Conservation (phyloP, 2,113 vertebrate genomes). For the Percina caprodes region DNA sequence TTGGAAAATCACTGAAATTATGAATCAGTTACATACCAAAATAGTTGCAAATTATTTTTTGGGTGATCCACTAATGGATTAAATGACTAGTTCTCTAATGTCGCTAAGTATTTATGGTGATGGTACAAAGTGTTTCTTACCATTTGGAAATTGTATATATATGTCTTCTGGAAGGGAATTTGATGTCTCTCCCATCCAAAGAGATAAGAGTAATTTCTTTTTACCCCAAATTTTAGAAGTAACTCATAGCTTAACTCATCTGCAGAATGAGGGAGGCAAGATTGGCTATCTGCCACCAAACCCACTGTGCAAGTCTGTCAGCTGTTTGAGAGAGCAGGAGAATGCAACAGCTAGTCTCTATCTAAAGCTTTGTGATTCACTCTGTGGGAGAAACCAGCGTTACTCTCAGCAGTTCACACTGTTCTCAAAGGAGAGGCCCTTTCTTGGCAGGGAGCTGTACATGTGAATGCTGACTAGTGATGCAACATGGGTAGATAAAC, state of each 20-base stretch:
- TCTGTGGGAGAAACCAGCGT: conserved; percentile 55
- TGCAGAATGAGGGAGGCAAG: conserved; percentile 37
- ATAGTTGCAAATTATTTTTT: neutral
- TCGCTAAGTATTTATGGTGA: neutral
- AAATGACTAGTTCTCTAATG: neutral
- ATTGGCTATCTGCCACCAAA: conserved; percentile 44
- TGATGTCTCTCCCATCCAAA: neutral
- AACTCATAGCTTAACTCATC: conserved; percentile 34
- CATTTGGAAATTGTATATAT: neutral
- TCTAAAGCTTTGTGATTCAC: conserved; percentile 57
- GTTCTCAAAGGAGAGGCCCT: conserved; percentile 46
- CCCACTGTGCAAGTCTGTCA: conserved; percentile 62
- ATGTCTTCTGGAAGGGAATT: neutral
- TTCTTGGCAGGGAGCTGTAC: conserved; percentile 36
- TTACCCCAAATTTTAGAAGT: conserved; percentile 3
- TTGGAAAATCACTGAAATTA: neutral
- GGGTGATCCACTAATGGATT: neutral
- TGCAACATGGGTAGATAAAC: conserved; percentile 69
- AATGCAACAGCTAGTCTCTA: conserved; percentile 18
- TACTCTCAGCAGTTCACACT: conserved; percentile 20
- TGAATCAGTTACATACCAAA: neutral
- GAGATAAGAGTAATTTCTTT: neutral
- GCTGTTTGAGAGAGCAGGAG: conserved; percentile 59
- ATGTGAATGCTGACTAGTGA: conserved; percentile 65
- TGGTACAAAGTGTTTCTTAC: neutral